Conservation (phyloP, 2,888 invertebrate genomes). For the Melieria omissa region DNA sequence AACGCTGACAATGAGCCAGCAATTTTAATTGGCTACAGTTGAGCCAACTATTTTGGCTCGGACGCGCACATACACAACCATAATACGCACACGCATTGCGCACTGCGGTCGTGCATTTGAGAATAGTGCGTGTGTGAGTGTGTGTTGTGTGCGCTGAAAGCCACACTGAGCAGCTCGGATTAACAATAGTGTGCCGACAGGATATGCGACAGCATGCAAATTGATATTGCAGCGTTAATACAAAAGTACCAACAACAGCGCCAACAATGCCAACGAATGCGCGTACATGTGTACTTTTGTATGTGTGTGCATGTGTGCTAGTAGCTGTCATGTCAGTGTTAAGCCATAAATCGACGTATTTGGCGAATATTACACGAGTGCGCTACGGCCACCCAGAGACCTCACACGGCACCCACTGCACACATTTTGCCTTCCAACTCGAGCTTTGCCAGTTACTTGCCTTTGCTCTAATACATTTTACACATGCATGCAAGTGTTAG, state of each 20-base stretch:
- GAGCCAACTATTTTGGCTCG: too few species aligned
- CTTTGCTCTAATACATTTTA: background rate
- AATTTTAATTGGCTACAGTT: too few species aligned
- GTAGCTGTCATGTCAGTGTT: conserved; percentile 27
- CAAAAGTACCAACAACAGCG: background rate
- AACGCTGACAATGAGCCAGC: too few species aligned
- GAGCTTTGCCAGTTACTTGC: background rate
- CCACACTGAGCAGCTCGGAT: conserved; percentile 17
- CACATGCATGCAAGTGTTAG: conserved; percentile 8
- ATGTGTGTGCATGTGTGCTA: background rate
- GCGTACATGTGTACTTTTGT: background rate
- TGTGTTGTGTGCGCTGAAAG: background rate
- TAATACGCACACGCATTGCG: too few species aligned
- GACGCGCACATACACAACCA: too few species aligned
- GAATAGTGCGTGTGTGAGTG: too few species aligned
- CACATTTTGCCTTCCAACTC: conserved; percentile 18
- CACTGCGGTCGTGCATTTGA: too few species aligned
- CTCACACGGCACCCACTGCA: conserved; percentile 16
- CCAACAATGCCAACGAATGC: conserved; percentile 12
- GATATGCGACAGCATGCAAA: conserved; percentile 34
- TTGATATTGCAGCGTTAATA: conserved; percentile 26
- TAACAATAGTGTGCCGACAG: conserved; percentile 33
- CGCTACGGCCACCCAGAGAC: conserved; percentile 1
- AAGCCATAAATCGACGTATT: conserved; percentile 35
- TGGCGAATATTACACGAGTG: conserved; percentile 28